phyloP scores from a whole-genome alignment of 2,797 vertebrate species.

The Epinephelus awoara region DNA sequence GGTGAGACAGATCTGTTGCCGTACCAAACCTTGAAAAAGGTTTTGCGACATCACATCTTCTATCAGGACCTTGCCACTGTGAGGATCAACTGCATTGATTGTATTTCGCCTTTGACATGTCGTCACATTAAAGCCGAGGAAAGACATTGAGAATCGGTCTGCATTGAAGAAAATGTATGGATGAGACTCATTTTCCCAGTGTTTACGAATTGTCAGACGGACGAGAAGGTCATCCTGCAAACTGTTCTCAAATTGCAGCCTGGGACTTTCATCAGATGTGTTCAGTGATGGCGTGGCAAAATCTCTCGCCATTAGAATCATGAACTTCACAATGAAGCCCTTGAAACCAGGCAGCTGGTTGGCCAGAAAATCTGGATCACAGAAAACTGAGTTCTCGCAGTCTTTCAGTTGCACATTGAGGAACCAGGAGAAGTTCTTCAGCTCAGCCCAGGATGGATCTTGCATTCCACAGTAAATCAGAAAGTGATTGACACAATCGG shows the following conservation, averaged over 20 bases:
- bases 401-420: conserved; percentile 86
- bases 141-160: conserved; percentile 86
- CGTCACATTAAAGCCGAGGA: conserved; percentile 86
- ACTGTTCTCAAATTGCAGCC: conserved; percentile 15
- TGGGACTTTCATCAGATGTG: conserved; percentile 81
- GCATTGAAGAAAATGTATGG: conserved; percentile 89
- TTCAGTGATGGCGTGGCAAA: conserved; percentile 86
- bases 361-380: conserved; percentile 79
- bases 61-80: conserved; percentile 73
- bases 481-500: conserved; percentile 82
- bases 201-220: conserved; percentile 75
- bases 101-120: background rate
- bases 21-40: conserved; percentile 76
- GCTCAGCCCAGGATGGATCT: conserved; percentile 88
- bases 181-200: conserved; percentile 87
- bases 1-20: conserved; percentile 83
- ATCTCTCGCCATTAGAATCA: conserved; percentile 88
- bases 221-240: conserved; percentile 65
- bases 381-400: conserved; percentile 87
- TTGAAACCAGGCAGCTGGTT: conserved; percentile 84
- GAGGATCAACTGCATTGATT: conserved; percentile 80
- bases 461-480: conserved; percentile 80
- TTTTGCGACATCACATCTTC: conserved; percentile 78
- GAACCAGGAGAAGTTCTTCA: conserved; percentile 88
- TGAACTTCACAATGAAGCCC: conserved; percentile 87